Evolutionary conservation across 2,113 vertebrate species (phyloP).

Genomic region (Rafetus swinhoei): DNA sequence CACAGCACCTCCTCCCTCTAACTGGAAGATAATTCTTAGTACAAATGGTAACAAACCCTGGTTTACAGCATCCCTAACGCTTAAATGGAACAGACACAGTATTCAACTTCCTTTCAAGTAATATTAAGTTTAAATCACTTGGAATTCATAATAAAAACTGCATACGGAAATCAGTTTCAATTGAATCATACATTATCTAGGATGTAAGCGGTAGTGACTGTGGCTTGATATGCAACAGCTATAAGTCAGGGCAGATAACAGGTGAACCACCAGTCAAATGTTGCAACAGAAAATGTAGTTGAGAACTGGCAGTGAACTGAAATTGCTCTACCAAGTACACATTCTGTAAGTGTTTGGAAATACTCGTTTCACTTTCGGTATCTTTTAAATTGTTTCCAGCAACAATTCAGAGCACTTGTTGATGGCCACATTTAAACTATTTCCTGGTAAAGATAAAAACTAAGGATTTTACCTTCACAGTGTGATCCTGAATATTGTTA

Average conservation of each 20-base stretch:
- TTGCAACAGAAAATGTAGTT: neutral
- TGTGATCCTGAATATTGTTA: slow-evolving; percentile 96
- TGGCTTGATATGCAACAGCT: neutral
- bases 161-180: neutral
- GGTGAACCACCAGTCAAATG: too few relatives aligned
- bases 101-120: neutral
- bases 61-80: neutral
- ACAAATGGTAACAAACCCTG: neutral
- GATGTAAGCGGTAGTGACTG: neutral
- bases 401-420: neutral
- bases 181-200: neutral
- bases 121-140: neutral
- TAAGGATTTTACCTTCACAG: slow-evolving; percentile 87
- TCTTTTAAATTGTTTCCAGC: neutral
- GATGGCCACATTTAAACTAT: neutral
- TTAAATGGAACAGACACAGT: neutral
- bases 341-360: neutral
- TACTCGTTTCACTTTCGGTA: rapidly evolving
- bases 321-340: neutral
- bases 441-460: neutral
- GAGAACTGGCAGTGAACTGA: too few relatives aligned
- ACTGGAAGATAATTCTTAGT: neutral
- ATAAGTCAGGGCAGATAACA: too few relatives aligned
- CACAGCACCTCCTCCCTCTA: neutral
- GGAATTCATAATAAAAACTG: neutral